Conservation (phyloP, 2,797 vertebrate genomes). For the Iguana delicatissima region DNA sequence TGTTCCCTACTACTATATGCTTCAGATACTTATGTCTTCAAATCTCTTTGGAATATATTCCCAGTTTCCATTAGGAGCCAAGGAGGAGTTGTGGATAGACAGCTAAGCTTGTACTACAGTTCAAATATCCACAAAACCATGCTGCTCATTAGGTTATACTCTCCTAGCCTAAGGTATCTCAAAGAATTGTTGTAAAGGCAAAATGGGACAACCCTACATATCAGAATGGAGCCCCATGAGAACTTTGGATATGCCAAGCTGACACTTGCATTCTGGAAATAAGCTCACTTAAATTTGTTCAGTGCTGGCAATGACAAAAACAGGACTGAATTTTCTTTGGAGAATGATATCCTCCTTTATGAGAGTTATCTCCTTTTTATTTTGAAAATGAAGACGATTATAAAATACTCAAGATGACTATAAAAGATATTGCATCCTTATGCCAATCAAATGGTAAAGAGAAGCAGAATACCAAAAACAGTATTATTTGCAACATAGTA, state of each 20-base stretch:
- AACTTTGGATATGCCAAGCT: not conserved
- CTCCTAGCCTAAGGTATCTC: not conserved
- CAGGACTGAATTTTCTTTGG: not conserved
- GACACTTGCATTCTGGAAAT: not conserved
- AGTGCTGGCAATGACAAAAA: not conserved
- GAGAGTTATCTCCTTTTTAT: not conserved
- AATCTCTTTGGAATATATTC: not conserved
- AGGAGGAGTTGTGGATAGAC: not conserved
- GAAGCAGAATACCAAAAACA: not conserved
- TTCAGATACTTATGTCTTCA: not conserved
- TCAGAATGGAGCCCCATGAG: not conserved
- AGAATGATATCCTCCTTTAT: not conserved
- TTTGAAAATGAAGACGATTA: not conserved
- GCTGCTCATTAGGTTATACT: not conserved
- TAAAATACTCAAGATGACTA: not conserved
- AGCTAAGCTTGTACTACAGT: not conserved
- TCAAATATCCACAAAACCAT: not conserved
- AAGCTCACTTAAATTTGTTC: not conserved
- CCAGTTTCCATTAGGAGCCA: not conserved
- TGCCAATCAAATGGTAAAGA: not conserved
- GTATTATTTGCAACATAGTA: not conserved
- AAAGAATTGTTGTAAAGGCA: not conserved
- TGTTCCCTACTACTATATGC: no score
- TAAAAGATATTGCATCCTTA: not conserved
- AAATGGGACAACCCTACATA: not conserved